Percentiles rank a stretch among this genome's conserved stretches.
Evolutionary conservation across 2,113 vertebrate genomes (phyloP).

Genomic region (Alouatta palliata): DNA sequence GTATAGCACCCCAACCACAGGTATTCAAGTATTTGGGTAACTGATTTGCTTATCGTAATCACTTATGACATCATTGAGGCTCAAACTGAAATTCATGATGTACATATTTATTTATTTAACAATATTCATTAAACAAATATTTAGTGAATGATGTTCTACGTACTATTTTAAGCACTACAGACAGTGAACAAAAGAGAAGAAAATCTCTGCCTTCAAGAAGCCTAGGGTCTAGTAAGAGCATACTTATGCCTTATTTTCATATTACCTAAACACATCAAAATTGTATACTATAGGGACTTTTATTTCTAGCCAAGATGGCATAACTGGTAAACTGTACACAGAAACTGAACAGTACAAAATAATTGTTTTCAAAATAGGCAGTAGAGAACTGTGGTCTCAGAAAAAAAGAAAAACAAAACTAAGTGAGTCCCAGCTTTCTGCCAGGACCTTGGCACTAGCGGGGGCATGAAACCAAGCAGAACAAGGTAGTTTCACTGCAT

Average conservation of each 20-base stretch:
- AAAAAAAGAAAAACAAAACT: neutral
- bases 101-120: neutral
- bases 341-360: neutral
- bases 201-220: neutral
- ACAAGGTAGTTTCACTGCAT: neutral
- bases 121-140: neutral
- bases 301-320: neutral
- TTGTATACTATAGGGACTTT: neutral
- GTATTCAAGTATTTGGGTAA: neutral
- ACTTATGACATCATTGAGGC: neutral
- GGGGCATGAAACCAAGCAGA: neutral
- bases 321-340: neutral
- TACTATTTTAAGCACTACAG: neutral
- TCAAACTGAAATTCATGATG: neutral
- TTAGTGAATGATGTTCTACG: neutral
- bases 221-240: neutral
- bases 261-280: neutral
- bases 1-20: neutral
- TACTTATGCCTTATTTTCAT: neutral
- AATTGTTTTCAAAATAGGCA: neutral
- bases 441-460: neutral
- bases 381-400: neutral
- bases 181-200: constrained; percentile 26
- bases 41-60: neutral
- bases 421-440: neutral